Conservation (phyloP, 2,888 invertebrate genomes). For the Cantharis flavilabris region DNA sequence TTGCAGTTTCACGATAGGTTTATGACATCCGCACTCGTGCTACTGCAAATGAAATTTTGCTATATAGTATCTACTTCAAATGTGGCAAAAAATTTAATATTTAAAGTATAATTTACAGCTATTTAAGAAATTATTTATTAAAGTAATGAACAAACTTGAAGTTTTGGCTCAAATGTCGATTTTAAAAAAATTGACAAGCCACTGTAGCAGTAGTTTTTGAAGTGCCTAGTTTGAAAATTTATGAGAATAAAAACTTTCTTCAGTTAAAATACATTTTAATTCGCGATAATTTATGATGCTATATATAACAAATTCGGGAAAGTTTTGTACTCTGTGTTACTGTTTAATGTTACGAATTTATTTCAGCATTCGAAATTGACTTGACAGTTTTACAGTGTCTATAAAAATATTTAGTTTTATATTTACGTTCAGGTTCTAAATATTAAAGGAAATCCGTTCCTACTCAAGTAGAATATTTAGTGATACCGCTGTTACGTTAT, state of each 20-base stretch:
- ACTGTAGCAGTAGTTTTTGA: background rate
- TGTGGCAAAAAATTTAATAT: background rate
- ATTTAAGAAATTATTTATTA: background rate
- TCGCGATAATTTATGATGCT: background rate
- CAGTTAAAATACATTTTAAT: background rate
- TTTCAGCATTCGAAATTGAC: background rate
- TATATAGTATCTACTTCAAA: background rate
- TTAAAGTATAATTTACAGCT: background rate
- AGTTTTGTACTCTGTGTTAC: background rate
- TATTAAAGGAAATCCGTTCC: background rate
- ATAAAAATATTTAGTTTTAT: background rate
- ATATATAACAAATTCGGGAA: background rate
- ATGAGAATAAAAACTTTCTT: background rate
- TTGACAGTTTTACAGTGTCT: background rate
- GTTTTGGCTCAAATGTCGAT: background rate
- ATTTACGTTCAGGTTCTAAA: background rate
- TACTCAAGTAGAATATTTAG: constrained; percentile 4
- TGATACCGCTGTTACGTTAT: background rate
- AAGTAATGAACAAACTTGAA: background rate
- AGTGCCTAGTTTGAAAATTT: background rate
- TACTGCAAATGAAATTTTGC: background rate
- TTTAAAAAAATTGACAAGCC: background rate
- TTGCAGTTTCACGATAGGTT: background rate
- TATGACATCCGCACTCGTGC: background rate
- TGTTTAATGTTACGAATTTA: background rate